phyloP scores from a whole-genome alignment of 1,140 invertebrate genomes.

The Anastatus disparis region DNA sequence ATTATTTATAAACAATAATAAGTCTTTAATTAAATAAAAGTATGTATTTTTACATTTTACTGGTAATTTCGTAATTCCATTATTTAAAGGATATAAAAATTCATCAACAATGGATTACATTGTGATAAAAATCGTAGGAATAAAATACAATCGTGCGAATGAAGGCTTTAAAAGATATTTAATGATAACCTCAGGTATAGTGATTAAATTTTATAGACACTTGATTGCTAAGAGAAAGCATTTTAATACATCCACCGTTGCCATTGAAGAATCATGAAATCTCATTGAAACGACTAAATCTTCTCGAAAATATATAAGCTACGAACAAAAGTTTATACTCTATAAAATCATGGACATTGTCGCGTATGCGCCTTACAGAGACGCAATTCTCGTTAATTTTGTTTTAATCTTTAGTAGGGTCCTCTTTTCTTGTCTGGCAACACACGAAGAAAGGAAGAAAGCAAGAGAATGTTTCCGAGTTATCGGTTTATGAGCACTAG shows the following conservation, averaged over 20 bases:
- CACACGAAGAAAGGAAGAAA: not conserved
- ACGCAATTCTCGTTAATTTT: slow-evolving; percentile 11
- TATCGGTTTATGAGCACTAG: not conserved
- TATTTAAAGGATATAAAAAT: too few relatives aligned
- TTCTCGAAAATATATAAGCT: not conserved
- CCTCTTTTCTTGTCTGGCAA: not conserved
- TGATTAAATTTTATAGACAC: slow-evolving; percentile 2
- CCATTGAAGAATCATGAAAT: not conserved
- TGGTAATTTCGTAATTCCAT: too few relatives aligned
- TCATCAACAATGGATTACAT: too few relatives aligned
- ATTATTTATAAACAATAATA: too few relatives aligned
- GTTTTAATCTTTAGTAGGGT: too few relatives aligned
- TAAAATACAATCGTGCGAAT: too few relatives aligned
- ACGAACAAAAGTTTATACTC: not conserved
- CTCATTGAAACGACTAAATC: not conserved
- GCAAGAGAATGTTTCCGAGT: not conserved
- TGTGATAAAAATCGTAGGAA: too few relatives aligned
- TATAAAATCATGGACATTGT: not conserved
- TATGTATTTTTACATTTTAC: too few relatives aligned
- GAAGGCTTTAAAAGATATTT: slow-evolving; percentile 6
- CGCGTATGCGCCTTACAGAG: not conserved
- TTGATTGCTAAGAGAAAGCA: not conserved
- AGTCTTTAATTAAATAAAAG: too few relatives aligned
- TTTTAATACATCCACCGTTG: not conserved
- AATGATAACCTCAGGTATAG: not conserved